Evolutionary conservation across 2,888 invertebrate species (phyloP).

Genomic region (Steinernema hermaphroditum): DNA sequence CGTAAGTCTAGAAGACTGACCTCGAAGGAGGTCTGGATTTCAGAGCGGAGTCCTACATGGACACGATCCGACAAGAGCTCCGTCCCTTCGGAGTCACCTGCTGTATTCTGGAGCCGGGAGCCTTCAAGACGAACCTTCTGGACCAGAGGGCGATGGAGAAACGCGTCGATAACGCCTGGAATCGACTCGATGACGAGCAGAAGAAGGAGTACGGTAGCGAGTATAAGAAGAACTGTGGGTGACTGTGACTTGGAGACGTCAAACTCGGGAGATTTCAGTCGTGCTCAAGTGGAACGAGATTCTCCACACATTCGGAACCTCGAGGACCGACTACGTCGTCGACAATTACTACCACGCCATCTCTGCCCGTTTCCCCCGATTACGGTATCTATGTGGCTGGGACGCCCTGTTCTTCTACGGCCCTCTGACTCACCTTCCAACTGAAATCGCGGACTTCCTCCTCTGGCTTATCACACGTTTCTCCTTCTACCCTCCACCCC

Average conservation of each 20-base stretch:
- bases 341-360: constrained; percentile 59
- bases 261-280: too few relatives aligned
- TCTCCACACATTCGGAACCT: constrained; percentile 45
- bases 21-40: too few relatives aligned
- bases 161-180: constrained; percentile 56
- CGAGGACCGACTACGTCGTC: constrained; percentile 52
- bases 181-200: constrained; percentile 44
- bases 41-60: constrained; percentile 63
- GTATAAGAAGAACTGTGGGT: constrained; percentile 61
- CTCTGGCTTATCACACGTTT: constrained; percentile 33
- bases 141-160: constrained; percentile 52
- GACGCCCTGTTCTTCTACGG: constrained; percentile 55
- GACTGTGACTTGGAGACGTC: too few relatives aligned
- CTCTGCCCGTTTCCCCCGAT: constrained; percentile 51
- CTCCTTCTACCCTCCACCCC: background rate
- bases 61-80: constrained; percentile 53
- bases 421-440: constrained; percentile 49
- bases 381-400: constrained; percentile 52
- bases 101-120: constrained; percentile 62
- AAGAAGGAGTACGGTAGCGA: constrained; percentile 64
- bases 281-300: constrained; percentile 49
- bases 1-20: too few relatives aligned
- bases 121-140: constrained; percentile 59
- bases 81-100: constrained; percentile 51
- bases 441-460: constrained; percentile 44